Base-by-base conservation (phyloP, 2,797 vertebrate genomes). In the Spinus pinus region DNA sequence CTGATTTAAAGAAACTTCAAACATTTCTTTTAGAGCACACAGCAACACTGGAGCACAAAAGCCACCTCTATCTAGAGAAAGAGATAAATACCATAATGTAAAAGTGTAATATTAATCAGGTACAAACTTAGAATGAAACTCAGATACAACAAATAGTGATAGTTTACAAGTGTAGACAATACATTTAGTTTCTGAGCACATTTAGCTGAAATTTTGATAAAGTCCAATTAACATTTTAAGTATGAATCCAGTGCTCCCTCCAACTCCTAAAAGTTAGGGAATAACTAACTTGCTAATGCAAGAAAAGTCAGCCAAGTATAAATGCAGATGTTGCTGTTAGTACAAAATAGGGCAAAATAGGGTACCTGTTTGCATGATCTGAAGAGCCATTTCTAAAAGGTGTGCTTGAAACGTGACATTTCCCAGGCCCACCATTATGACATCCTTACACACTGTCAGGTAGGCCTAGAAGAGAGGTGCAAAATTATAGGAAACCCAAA, bases 391-490 rank as follows among this genome's bases (percentile, higher is more conserved):
- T 67, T 98, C 98, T 70, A 99, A 97, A 90, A 99, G 82, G 8
- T 97, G 97, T 86, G 93, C 89, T 88, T 98, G 98, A 97, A 99
- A 99, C 0, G 84, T 67, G 41, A 85, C 28, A 60, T 99, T 98
- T 4, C 98, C 98, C 74, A 99, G 97, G 94, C 98, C 98, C 50
- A 99, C 98, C 67, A 99, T 98, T 60, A 99, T 80, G 62, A 98
- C 96, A 15, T 99, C 99, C 79, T 98, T 98, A 91, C 98, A 98
- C 30, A 99, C 97, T 0, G 96, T 94, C 94, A 99, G 96, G 95
- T 98, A 99, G 56, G 93, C 97, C 99, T 99, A 97, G 18, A 88
- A 94, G 73, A 95, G 47, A 93, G 12, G 94, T 30, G 77, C 7
- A 80, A 27, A 46, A n/a, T 81, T 64, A 37, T 8, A 87, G 10